Percentiles rank a stretch among this genome's conserved stretches.
These are phyloP conservation scores for Dastarcus helophoroides DNA, from an alignment of 2,888 invertebrate genomes.

Conservation along the genomic window DNA sequence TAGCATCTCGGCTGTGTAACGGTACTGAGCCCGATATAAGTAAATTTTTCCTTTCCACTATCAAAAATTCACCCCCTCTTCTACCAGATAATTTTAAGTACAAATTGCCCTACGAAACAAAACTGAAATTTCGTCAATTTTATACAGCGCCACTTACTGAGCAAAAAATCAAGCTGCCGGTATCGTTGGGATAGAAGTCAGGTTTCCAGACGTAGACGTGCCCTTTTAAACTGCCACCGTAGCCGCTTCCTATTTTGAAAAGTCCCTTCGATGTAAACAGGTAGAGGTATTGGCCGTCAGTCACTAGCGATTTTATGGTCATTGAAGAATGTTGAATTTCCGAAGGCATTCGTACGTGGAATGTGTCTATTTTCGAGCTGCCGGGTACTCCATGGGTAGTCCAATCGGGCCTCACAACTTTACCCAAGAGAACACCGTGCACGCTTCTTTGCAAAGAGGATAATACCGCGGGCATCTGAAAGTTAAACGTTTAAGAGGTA, in stretches of 20 bases:
- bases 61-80: slow-evolving; percentile 41
- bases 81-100: slow-evolving; percentile 57
- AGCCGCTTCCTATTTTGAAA: slow-evolving; percentile 90
- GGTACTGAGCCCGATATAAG: slow-evolving; percentile 39
- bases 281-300: slow-evolving; percentile 85
- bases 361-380: slow-evolving; percentile 59
- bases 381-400: slow-evolving; percentile 77
- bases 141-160: slow-evolving; percentile 49
- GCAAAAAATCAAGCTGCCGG: slow-evolving; percentile 79
- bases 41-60: slow-evolving; percentile 44
- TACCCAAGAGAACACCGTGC: slow-evolving; percentile 76
- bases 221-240: slow-evolving; percentile 86
- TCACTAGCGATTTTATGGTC: slow-evolving; percentile 56
- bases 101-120: slow-evolving; percentile 57
- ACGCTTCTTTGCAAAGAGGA: slow-evolving; percentile 80
- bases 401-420: slow-evolving; percentile 77
- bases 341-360: slow-evolving; percentile 43
- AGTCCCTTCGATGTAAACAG: slow-evolving; percentile 75
- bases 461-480: slow-evolving; percentile 71
- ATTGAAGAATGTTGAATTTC: slow-evolving; percentile 40
- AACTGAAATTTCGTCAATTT: neutral
- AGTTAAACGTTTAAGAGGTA: slow-evolving; percentile 19
- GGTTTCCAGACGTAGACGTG: slow-evolving; percentile 75
- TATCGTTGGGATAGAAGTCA: slow-evolving; percentile 69
- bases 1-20: slow-evolving; percentile 36